Evolutionary conservation across 2,113 vertebrate genomes (phyloP).

Genomic region (Aplodontia rufa): DNA sequence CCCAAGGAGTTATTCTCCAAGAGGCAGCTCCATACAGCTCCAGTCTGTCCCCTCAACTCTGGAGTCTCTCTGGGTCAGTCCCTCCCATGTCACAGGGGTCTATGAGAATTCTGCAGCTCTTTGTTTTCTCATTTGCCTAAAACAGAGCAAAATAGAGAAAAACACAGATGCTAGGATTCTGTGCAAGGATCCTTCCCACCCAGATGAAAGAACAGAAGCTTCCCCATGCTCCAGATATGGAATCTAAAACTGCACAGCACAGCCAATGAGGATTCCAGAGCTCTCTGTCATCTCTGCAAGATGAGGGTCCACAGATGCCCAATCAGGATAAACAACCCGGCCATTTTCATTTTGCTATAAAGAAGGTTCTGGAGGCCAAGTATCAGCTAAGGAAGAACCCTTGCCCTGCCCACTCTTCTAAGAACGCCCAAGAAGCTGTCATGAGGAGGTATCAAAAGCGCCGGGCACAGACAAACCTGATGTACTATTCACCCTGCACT

Average conservation of each 20-base stretch:
- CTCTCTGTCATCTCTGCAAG: accelerated
- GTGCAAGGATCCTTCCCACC: not conserved
- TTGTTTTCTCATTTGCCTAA: not conserved
- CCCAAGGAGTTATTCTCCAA: not conserved
- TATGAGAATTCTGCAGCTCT: not conserved
- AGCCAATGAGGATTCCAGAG: not conserved
- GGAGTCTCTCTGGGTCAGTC: not conserved
- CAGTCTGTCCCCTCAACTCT: not conserved
- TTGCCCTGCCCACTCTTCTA: not conserved
- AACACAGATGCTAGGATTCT: too few relatives aligned
- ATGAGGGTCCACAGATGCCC: not conserved
- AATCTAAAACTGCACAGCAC: accelerated
- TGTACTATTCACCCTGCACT: too few relatives aligned
- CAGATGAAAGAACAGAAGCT: not conserved
- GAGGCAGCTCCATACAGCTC: not conserved
- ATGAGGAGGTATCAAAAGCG: not conserved
- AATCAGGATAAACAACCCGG: not conserved
- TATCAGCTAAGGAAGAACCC: not conserved
- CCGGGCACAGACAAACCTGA: not conserved
- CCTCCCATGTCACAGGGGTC: not conserved
- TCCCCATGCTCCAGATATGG: accelerated
- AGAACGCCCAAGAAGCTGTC: not conserved
- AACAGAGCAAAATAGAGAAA: not conserved
- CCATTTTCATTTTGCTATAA: not conserved
- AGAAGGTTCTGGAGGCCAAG: not conserved